Evolutionary conservation across 2,888 invertebrate species (phyloP).

Genomic region (Listrodromus nycthemerus): DNA sequence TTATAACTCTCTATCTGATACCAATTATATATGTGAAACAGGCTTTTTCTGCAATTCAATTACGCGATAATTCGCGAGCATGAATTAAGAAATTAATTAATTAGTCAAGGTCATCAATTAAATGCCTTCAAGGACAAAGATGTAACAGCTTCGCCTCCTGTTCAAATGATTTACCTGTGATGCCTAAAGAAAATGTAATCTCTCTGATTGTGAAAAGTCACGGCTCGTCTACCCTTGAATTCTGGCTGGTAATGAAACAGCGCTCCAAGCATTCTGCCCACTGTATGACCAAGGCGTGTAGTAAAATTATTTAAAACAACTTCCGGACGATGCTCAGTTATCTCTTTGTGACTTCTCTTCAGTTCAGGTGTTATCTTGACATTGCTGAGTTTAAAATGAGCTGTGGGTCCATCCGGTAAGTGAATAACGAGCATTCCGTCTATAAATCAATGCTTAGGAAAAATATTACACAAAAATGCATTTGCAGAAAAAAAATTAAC

Average conservation of each 20-base stretch:
- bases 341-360: constrained; percentile 91
- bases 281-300: constrained; percentile 95
- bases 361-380: constrained; percentile 96
- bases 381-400: constrained; percentile 97
- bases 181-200: constrained; percentile 99
- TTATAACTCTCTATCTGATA: not conserved
- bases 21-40: not conserved
- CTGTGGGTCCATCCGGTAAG: constrained; percentile 98
- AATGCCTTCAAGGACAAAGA: not conserved
- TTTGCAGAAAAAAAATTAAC: constrained; percentile 29
- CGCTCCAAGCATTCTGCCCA: constrained; percentile 96
- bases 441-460: constrained; percentile 73
- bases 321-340: constrained; percentile 96
- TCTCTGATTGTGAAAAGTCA: constrained; percentile 99
- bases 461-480: constrained; percentile 38
- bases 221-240: constrained; percentile 96
- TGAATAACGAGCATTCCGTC: constrained; percentile 97
- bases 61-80: not conserved
- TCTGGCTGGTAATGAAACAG: constrained; percentile 98
- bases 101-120: constrained; percentile 14
- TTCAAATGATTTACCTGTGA: constrained; percentile 88
- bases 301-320: constrained; percentile 97
- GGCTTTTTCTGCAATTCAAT: not conserved
- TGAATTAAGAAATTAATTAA: constrained; percentile 51
- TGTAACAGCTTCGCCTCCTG: not conserved